A percentile compares a stretch with the other conserved stretches of the same genome.
These are phyloP conservation scores for Oxyura jamaicensis DNA, from an alignment of 2,113 vertebrate genomes.

Conservation along the genomic window DNA sequence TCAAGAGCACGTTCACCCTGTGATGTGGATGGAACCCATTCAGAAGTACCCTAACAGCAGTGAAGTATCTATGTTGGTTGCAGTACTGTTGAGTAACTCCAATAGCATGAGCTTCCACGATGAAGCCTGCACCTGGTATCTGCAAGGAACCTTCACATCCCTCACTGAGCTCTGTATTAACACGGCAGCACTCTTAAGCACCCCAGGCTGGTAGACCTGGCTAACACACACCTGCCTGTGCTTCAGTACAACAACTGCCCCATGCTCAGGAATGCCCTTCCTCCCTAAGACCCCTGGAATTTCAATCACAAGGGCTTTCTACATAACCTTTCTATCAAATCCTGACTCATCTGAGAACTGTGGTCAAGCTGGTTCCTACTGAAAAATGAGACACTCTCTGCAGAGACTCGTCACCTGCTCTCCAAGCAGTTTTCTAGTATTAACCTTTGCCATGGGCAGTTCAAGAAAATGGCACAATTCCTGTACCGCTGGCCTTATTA, in stretches of 20 bases:
- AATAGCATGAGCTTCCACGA: neutral
- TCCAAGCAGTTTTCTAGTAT: neutral
- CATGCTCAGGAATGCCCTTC: fast-evolving
- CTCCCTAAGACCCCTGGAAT: neutral
- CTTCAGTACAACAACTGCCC: neutral
- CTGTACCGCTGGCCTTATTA: neutral
- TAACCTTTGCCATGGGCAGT: neutral
- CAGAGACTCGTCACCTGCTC: slow-evolving; percentile 18
- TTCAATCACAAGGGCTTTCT: neutral
- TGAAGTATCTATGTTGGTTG: neutral
- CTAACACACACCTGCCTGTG: neutral
- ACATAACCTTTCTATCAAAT: neutral
- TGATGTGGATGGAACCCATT: neutral
- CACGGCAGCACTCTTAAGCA: neutral
- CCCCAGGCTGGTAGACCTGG: neutral
- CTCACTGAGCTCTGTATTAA: neutral
- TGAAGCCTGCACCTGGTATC: neutral
- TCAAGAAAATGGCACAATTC: neutral
- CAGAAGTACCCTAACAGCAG: neutral
- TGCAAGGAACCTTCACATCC: neutral
- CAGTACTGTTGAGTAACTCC: neutral
- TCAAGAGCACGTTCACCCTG: neutral
- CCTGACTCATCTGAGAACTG: neutral
- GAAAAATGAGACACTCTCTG: neutral
- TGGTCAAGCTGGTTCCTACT: slow-evolving; percentile 12